phyloP scores from a whole-genome alignment of 2,797 vertebrate genomes.

The Psittacula echo region DNA sequence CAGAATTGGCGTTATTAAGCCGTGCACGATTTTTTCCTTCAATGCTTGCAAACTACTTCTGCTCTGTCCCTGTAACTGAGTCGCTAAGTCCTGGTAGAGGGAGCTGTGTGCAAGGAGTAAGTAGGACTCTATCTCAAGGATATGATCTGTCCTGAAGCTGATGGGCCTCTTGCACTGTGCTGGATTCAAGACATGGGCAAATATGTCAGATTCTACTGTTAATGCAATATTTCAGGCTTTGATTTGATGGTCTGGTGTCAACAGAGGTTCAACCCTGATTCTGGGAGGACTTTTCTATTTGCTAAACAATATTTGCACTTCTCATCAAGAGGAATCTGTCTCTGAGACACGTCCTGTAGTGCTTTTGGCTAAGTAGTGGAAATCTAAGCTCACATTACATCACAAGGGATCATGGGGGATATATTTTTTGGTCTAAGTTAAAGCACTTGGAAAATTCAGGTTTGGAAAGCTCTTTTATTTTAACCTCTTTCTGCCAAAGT shows the following conservation, averaged over 20 bases:
- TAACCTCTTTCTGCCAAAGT: neutral
- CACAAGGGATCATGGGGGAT: neutral
- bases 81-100: neutral
- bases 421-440: neutral
- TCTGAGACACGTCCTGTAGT: neutral
- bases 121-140: neutral
- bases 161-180: neutral
- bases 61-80: neutral
- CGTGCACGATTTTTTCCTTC: neutral
- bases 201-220: neutral
- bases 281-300: neutral
- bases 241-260: neutral
- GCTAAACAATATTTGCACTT: neutral
- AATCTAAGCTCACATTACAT: neutral
- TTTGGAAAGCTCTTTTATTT: neutral
- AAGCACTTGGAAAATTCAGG: neutral
- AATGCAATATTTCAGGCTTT: neutral
- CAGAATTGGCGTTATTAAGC: constrained; percentile 71
- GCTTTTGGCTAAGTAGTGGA: neutral
- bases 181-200: neutral
- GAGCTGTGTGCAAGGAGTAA: neutral
- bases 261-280: neutral
- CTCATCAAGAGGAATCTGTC: neutral
- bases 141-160: neutral
- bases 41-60: neutral